Evolutionary conservation across 2,888 invertebrate genomes (phyloP).

Genomic region (Reticulitermes lucifugus): DNA sequence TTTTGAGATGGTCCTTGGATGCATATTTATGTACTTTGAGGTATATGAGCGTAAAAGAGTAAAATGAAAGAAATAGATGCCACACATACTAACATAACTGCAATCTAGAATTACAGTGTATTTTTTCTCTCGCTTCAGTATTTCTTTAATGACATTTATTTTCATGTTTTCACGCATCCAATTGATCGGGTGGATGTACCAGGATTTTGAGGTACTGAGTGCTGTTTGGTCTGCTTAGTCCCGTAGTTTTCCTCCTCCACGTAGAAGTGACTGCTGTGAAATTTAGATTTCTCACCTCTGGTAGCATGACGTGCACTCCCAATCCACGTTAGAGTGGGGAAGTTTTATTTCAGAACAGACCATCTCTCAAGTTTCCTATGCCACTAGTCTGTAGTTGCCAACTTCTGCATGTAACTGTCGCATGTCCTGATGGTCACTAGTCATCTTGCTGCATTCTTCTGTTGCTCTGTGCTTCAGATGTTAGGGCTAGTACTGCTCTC

Average conservation of each 20-base stretch:
- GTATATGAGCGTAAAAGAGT: not conserved
- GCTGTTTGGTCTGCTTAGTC: slow-evolving; percentile 32
- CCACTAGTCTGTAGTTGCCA: not conserved
- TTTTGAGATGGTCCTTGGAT: slow-evolving; percentile 93
- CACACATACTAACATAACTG: not conserved
- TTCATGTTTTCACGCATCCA: slow-evolving; percentile 71
- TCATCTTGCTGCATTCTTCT: not conserved
- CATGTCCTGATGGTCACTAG: not conserved
- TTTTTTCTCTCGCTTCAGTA: slow-evolving; percentile 38
- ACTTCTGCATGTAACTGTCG: not conserved
- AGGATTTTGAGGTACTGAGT: slow-evolving; percentile 86
- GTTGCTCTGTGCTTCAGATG: not conserved
- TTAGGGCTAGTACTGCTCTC: not conserved
- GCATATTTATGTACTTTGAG: slow-evolving; percentile 15
- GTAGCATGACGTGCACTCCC: slow-evolving; percentile 8
- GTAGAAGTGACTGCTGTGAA: slow-evolving; percentile 20
- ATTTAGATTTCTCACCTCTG: not conserved
- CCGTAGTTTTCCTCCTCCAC: slow-evolving; percentile 8
- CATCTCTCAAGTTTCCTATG: slow-evolving; percentile 70
- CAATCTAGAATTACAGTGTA: slow-evolving; percentile 43
- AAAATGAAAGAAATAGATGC: slow-evolving; percentile 12
- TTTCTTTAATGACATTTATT: slow-evolving; percentile 63
- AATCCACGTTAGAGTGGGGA: not conserved
- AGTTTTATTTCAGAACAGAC: slow-evolving; percentile 56
- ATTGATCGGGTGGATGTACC: slow-evolving; percentile 61